Conservation (phyloP, 2,888 invertebrate species). For the Unio pictorum region DNA sequence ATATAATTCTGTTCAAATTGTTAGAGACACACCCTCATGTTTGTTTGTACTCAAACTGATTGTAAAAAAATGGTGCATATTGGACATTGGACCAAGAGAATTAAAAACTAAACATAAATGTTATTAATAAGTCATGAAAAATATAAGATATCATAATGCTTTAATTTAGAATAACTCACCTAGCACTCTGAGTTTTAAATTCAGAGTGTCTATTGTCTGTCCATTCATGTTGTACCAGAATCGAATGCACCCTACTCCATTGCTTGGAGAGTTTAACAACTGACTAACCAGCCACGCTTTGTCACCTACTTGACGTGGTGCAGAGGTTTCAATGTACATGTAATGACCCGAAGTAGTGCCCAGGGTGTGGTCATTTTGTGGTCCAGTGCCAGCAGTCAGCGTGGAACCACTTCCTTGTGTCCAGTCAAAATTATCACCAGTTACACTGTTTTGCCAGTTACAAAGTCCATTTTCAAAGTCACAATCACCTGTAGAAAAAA, state of each 20-base stretch:
- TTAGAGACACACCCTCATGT: no score
- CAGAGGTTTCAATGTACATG: constrained; percentile 59
- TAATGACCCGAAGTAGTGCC: constrained; percentile 49
- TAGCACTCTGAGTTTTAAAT: constrained; percentile 39
- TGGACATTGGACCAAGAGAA: no score
- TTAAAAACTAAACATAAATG: no score
- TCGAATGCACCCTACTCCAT: constrained; percentile 45
- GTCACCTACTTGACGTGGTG: constrained; percentile 38
- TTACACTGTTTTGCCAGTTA: constrained; percentile 52
- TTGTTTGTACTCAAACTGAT: no score
- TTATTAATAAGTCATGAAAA: background rate
- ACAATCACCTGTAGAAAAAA: constrained; percentile 49
- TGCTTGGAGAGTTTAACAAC: constrained; percentile 26
- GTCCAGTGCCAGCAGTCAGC: constrained; percentile 45
- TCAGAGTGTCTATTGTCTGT: constrained; percentile 51
- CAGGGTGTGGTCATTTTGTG: constrained; percentile 55
- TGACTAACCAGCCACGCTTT: constrained; percentile 53
- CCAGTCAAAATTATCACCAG: constrained; percentile 62
- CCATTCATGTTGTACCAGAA: constrained; percentile 69
- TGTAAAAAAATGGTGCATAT: no score
- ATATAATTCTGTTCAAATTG: no score
- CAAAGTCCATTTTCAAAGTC: constrained; percentile 60
- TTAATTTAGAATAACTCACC: constrained; percentile 23
- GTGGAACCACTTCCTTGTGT: constrained; percentile 46
- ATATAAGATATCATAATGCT: background rate